Percentiles rank a stretch among this genome's conserved stretches.
Evolutionary conservation across 2,797 vertebrate genomes (phyloP).

Genomic region (Cyprinella venusta): DNA sequence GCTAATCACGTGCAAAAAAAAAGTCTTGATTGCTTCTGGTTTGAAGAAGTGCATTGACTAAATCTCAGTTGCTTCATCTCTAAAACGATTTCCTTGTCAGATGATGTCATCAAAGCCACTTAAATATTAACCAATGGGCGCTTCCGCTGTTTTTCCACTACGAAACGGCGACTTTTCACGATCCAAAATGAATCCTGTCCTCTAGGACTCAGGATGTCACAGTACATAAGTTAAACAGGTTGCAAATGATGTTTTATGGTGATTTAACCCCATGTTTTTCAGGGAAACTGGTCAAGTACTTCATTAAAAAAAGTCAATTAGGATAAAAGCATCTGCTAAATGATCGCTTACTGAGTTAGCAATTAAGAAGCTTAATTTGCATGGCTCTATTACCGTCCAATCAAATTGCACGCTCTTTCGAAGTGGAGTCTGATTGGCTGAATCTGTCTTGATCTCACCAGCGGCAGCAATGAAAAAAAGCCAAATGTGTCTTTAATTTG

Average conservation of each 20-base stretch:
- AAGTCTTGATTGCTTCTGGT: neutral
- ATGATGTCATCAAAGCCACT: neutral
- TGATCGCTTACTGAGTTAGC: neutral
- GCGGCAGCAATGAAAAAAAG: neutral
- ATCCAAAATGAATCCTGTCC: neutral
- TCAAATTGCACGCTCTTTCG: neutral
- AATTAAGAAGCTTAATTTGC: neutral
- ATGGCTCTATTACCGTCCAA: neutral
- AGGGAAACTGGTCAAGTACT: neutral
- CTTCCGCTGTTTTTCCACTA: neutral
- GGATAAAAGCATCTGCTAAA: constrained; percentile 17
- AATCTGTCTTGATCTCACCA: neutral
- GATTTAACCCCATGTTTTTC: neutral
- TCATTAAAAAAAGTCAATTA: constrained; percentile 11
- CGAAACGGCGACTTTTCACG: neutral
- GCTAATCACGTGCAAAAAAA: neutral
- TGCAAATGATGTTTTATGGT: neutral
- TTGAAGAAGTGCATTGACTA: neutral
- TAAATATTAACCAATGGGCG: neutral
- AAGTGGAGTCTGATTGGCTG: neutral
- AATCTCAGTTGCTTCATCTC: neutral
- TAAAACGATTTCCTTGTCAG: neutral
- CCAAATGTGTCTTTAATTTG: neutral
- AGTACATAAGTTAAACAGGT: constrained; percentile 1
- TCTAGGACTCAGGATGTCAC: neutral